Evolutionary conservation across 1,140 invertebrate genomes (phyloP).

Genomic region (Orussus abietinus): DNA sequence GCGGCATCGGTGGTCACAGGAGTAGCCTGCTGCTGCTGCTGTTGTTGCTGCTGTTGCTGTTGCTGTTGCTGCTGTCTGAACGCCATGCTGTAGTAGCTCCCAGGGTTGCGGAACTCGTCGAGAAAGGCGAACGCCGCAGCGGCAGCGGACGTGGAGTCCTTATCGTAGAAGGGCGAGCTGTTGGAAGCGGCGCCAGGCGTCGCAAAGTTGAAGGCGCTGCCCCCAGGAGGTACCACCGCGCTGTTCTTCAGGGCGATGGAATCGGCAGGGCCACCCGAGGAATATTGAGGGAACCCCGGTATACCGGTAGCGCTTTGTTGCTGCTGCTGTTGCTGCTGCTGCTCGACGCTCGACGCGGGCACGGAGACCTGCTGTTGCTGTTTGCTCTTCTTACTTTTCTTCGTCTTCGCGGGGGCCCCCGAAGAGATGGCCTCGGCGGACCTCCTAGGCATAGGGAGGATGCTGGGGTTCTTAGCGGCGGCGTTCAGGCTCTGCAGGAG

Average conservation of each 20-base stretch:
- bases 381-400: slow-evolving; percentile 42
- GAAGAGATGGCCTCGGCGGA: slow-evolving; percentile 19
- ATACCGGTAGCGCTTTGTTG: slow-evolving; percentile 30
- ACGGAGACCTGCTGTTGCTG: no score
- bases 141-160: slow-evolving; percentile 39
- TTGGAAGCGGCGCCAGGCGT: slow-evolving; percentile 31
- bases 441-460: slow-evolving; percentile 30
- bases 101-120: slow-evolving; percentile 47
- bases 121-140: slow-evolving; percentile 45
- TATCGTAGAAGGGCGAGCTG: slow-evolving; percentile 44
- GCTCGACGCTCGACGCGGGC: no score
- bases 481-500: slow-evolving; percentile 40
- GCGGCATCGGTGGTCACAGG: slow-evolving; percentile 25
- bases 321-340: slow-evolving; percentile 24
- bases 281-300: slow-evolving; percentile 24
- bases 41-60: slow-evolving; percentile 43
- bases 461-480: slow-evolving; percentile 32
- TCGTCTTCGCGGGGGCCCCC: slow-evolving; percentile 24
- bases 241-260: slow-evolving; percentile 38
- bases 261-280: slow-evolving; percentile 19
- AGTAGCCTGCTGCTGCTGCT: slow-evolving; percentile 33
- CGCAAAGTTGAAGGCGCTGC: slow-evolving; percentile 48
- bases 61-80: slow-evolving; percentile 37
- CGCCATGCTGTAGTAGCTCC: slow-evolving; percentile 45
- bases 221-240: slow-evolving; percentile 32